Evolutionary conservation across 2,797 vertebrate genomes (phyloP).

Genomic region (Gymnothorax reevesii): DNA sequence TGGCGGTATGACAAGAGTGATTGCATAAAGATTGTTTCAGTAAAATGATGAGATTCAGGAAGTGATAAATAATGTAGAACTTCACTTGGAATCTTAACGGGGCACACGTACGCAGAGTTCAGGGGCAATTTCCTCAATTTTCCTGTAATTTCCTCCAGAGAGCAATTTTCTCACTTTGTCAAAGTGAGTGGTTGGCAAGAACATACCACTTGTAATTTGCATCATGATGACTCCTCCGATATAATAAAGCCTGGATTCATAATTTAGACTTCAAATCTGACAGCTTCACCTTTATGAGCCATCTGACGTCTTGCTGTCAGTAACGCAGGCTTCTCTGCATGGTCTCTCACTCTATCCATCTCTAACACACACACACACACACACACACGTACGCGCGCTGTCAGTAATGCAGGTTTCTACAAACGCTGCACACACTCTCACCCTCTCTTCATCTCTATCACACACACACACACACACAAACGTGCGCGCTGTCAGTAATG

Average conservation of each 20-base stretch:
- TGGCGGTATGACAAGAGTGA: neutral
- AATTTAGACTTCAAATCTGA: neutral
- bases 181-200: neutral
- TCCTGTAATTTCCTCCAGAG: neutral
- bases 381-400: too few species aligned
- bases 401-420: too few species aligned
- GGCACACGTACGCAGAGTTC: neutral
- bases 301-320: neutral
- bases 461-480: neutral
- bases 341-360: too few species aligned
- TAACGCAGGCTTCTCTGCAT: neutral
- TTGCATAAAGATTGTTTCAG: neutral
- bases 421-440: too few species aligned
- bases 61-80: neutral
- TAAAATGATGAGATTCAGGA: neutral
- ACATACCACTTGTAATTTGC: neutral
- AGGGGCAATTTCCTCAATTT: constrained; percentile 14
- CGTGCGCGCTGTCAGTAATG: too few species aligned
- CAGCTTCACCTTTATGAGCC: neutral
- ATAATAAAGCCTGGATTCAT: neutral
- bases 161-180: neutral
- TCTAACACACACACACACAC: too few species aligned
- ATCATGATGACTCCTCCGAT: neutral
- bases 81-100: neutral
- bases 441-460: neutral